Conservation (phyloP, 2,888 invertebrate genomes). For the Chymomyza caudatula region DNA sequence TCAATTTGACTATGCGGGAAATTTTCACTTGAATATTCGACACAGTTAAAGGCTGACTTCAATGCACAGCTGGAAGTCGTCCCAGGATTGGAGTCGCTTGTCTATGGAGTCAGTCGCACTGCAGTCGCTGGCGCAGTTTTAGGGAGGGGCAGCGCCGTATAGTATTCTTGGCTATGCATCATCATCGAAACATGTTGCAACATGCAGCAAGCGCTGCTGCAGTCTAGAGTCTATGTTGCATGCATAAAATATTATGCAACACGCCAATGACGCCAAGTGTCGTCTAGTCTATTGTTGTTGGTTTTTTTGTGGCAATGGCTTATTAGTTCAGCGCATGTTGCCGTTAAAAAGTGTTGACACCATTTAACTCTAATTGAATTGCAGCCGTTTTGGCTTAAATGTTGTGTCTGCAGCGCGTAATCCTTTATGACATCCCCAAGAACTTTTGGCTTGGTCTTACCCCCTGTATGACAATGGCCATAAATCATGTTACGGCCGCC, state of each 20-base stretch:
- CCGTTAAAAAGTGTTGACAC: constrained; percentile 54
- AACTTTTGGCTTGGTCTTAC: constrained; percentile 57
- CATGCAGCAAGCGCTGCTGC: constrained; percentile 49
- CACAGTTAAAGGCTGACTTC: constrained; percentile 47
- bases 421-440: constrained; percentile 42
- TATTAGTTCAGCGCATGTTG: constrained; percentile 45
- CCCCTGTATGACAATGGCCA: constrained; percentile 36
- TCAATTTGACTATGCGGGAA: constrained; percentile 33
- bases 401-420: constrained; percentile 30
- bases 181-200: constrained; percentile 67
- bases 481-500: constrained; percentile 42
- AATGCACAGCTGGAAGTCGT: constrained; percentile 60
- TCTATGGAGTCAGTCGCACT: constrained; percentile 19
- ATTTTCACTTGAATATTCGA: constrained; percentile 72
- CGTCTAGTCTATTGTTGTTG: constrained; percentile 32
- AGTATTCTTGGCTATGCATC: constrained; percentile 69
- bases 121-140: constrained; percentile 25
- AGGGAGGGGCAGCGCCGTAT: constrained; percentile 57
- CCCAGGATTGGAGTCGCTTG: constrained; percentile 41
- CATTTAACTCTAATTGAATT: constrained; percentile 70
- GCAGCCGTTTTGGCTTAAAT: constrained; percentile 23
- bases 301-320: constrained; percentile 22
- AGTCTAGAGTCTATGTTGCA: constrained; percentile 47
- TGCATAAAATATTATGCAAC: constrained; percentile 69
- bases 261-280: constrained; percentile 45